These are phyloP conservation scores for Bacillus rossius DNA, from an alignment of 1,140 invertebrate species.

Conservation along the genomic window DNA sequence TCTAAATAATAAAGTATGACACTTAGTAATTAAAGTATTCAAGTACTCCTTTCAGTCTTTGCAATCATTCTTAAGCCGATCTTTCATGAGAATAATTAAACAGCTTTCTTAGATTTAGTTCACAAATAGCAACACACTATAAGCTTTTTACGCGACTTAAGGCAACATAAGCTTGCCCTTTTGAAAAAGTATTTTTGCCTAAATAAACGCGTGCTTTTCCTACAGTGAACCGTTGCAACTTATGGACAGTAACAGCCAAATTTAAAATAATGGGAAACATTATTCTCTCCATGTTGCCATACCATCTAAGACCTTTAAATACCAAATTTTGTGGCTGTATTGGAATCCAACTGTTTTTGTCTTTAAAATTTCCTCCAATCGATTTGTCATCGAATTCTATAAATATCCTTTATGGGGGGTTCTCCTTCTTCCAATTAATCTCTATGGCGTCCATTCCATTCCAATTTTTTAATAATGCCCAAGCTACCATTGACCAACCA, in stretches of 20 bases:
- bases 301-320: background rate
- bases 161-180: constrained; percentile 20
- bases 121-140: constrained; percentile 13
- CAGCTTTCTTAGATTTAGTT: constrained; percentile 8
- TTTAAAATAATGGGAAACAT: constrained; percentile 19
- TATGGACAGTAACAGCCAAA: constrained; percentile 17
- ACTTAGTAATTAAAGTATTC: too few species aligned
- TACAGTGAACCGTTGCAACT: constrained; percentile 18
- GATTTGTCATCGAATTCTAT: constrained; percentile 13
- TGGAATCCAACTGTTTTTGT: background rate
- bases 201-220: constrained; percentile 17
- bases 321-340: background rate
- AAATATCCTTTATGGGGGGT: constrained; percentile 8
- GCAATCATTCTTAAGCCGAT: background rate
- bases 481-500: constrained; percentile 21
- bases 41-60: too few species aligned
- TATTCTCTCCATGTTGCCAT: constrained; percentile 11
- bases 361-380: background rate
- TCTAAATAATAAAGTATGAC: too few species aligned
- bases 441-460: constrained; percentile 14
- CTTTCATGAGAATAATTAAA: background rate
- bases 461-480: constrained; percentile 17
- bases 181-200: constrained; percentile 11
- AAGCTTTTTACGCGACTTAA: constrained; percentile 19
- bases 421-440: constrained; percentile 10